phyloP scores from a whole-genome alignment of 2,888 invertebrate genomes.

The Dryococelus australis region DNA sequence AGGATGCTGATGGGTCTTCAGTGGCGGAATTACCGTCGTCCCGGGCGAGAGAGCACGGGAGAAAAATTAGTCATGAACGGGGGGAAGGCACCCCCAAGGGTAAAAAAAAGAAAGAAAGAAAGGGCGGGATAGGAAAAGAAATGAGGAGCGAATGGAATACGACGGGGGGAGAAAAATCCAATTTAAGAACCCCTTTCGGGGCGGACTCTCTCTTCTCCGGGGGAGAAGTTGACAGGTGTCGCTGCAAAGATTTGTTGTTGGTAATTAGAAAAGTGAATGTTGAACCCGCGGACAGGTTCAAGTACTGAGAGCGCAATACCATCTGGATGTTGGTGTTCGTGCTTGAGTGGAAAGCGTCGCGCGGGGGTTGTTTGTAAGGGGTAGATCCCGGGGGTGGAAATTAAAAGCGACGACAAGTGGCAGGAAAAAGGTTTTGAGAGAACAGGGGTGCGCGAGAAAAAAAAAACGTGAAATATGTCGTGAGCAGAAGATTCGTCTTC shows the following conservation, averaged over 20 bases:
- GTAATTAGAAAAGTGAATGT: slow-evolving; percentile 59
- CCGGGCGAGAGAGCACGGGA: background rate
- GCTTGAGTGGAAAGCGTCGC: background rate
- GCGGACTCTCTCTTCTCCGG: slow-evolving; percentile 51
- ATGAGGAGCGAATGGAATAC: background rate
- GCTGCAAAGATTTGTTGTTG: slow-evolving; percentile 58
- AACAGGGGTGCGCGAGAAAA: background rate
- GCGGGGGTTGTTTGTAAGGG: background rate
- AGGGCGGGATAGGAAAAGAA: slow-evolving; percentile 11
- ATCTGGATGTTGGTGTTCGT: background rate
- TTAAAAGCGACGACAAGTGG: slow-evolving; percentile 11
- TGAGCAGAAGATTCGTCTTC: slow-evolving; percentile 21
- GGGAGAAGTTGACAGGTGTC: slow-evolving; percentile 56
- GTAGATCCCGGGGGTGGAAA: background rate
- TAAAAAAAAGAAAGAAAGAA: background rate
- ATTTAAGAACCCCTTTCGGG: slow-evolving; percentile 54
- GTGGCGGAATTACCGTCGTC: background rate
- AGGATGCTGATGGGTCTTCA: background rate
- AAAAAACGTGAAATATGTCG: background rate
- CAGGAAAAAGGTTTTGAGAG: slow-evolving; percentile 11
- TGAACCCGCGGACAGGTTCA: slow-evolving; percentile 41
- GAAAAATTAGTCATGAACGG: background rate
- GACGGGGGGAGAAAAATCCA: slow-evolving; percentile 54
- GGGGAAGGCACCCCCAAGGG: background rate
- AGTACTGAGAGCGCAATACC: slow-evolving; percentile 1